phyloP scores from a whole-genome alignment of 2,888 invertebrate genomes.

The Pammene aurita region DNA sequence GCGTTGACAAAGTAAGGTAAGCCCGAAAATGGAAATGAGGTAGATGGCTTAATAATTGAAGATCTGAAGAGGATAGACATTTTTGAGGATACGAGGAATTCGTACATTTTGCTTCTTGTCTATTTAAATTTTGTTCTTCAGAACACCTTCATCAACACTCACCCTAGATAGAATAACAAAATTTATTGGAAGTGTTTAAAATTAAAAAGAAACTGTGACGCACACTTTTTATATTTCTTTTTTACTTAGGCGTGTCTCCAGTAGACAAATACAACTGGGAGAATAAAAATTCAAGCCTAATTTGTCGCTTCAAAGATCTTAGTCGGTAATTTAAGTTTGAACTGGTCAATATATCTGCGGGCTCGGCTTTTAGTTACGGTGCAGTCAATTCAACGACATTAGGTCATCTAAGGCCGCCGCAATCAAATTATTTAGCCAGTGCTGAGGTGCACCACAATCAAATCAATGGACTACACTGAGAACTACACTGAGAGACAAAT shows the following conservation, averaged over 20 bases:
- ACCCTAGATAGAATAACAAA: not conserved
- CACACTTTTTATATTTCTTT: too few species aligned
- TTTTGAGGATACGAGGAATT: slow-evolving; percentile 12
- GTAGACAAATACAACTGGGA: too few species aligned
- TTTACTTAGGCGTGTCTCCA: too few species aligned
- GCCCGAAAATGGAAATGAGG: slow-evolving; percentile 18
- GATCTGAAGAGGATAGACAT: slow-evolving; percentile 15
- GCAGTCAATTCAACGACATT: too few species aligned
- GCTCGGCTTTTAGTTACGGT: too few species aligned
- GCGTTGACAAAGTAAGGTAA: slow-evolving; percentile 9
- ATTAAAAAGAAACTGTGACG: too few species aligned
- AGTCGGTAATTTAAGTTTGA: too few species aligned
- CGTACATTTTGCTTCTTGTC: not conserved
- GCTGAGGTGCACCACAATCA: slow-evolving; percentile 13
- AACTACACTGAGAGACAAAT: not conserved
- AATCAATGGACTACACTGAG: slow-evolving; percentile 3
- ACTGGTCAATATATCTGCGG: too few species aligned
- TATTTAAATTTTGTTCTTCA: not conserved
- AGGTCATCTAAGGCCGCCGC: too few species aligned
- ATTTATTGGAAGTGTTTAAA: not conserved
- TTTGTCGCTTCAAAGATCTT: too few species aligned
- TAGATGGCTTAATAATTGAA: slow-evolving; percentile 28
- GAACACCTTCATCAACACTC: not conserved
- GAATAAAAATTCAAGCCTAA: too few species aligned
- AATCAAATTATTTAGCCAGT: too few species aligned